Base-by-base conservation (phyloP, 2,797 vertebrate species). In the Vespertilio murinus region DNA sequence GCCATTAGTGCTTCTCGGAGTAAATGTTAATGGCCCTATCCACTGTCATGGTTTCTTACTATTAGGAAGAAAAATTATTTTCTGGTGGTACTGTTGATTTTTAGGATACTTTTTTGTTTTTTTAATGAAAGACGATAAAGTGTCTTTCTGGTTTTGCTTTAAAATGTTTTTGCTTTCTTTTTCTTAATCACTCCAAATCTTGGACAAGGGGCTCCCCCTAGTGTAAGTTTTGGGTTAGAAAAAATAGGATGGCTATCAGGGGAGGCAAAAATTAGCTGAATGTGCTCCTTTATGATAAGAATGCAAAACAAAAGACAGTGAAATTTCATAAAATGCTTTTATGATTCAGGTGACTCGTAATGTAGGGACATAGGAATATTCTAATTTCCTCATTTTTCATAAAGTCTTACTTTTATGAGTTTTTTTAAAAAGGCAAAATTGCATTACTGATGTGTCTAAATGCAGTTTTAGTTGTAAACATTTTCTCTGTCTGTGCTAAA, bases 181-280 rank as follows among this genome's bases (percentile, higher is more conserved):
- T 94, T 52, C 12, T 25, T 77, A 79, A 89, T 92, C 84, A 64
- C 35, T 90, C 74, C 82, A 97, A 97, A 96, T 79, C 94, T 98
- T 98, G 94, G 97, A 95, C 95, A 80, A 95, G 95, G 93, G 96
- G 98, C 98, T 98, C 98, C 98, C 98, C 97, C 98, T 98, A 98
- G 98, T 97, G 98, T 96, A 95, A 95, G 0, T 87, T 94, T 70
- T 83, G 96, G 94, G 87, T 94, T 88, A 93, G 91, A 81, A 94
- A 91, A 91, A 54, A 77, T 25, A 64, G 0, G 61, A 8, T 38
- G 22, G 33, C 13, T 67, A 11, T 38, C 70, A 88, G 56, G 22
- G 87, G 84, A 92, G 23, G 18, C 23, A 74, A 93, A 30, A 84
- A 45, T 59, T 67, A 69, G 2, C 18, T 23, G 25, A 69, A 49